A percentile compares a stretch with the other conserved stretches of the same genome.
phyloP scores from a whole-genome alignment of 2,113 vertebrate genomes.

The Onychorhynchus coronatus region DNA sequence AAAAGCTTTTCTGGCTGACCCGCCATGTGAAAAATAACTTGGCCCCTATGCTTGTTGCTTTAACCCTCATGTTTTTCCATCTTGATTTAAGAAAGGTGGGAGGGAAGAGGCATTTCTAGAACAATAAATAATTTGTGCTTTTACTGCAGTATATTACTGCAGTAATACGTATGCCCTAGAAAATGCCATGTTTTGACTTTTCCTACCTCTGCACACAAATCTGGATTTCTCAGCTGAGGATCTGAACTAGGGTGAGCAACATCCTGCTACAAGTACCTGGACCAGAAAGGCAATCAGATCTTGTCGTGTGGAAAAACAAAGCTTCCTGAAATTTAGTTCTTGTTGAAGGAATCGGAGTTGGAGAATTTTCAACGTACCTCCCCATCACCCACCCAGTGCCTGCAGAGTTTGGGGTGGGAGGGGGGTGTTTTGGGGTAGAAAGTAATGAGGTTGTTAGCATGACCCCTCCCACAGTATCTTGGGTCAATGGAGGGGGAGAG shows the following conservation, averaged over 20 bases:
- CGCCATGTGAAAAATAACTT: not conserved
- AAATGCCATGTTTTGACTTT: not conserved
- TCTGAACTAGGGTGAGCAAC: not conserved
- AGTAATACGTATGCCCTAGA: not conserved
- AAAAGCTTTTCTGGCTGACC: not conserved
- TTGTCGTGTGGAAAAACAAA: not conserved
- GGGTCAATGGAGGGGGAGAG: not conserved
- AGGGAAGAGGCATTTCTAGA: not conserved
- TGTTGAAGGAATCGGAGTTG: not conserved
- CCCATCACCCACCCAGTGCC: not conserved
- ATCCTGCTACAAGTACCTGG: not conserved
- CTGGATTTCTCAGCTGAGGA: not conserved
- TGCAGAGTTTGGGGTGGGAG: accelerated
- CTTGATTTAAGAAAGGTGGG: not conserved
- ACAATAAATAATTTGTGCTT: not conserved
- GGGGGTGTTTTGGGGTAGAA: accelerated
- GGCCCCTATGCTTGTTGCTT: not conserved
- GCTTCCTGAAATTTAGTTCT: not conserved
- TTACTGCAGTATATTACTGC: not conserved
- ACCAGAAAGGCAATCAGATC: not conserved
- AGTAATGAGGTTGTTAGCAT: not conserved
- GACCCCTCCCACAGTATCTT: not conserved
- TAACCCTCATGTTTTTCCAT: not conserved
- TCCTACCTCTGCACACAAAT: not conserved
- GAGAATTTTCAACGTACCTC: not conserved